Percentiles rank a stretch among this genome's conserved stretches.
phyloP scores from a whole-genome alignment of 2,113 vertebrate genomes.

The Ifrita kowaldi region DNA sequence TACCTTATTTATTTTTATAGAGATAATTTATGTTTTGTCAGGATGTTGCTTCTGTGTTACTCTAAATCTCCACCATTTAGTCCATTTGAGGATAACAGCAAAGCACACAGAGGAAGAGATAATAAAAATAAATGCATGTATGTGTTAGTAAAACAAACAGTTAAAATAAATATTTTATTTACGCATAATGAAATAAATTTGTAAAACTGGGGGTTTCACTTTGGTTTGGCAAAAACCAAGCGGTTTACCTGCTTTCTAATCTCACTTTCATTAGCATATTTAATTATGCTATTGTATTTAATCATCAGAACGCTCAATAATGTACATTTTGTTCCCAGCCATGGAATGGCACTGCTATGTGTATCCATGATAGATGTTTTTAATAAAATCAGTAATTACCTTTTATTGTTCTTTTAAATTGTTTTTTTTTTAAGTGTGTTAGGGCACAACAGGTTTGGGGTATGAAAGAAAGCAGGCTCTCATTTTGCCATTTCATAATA shows the following conservation, averaged over 20 bases:
- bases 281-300: conserved; percentile 71
- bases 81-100: not conserved
- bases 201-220: not conserved
- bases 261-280: conserved; percentile 66
- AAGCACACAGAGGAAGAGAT: not conserved
- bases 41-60: not conserved
- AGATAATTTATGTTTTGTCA: not conserved
- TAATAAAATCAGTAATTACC: conserved; percentile 78
- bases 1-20: not conserved
- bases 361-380: conserved; percentile 73
- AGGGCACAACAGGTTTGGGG: not conserved
- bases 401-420: conserved; percentile 61
- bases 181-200: not conserved
- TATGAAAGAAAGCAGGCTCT: not conserved
- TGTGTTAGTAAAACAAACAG: not conserved
- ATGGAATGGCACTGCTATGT: conserved; percentile 46
- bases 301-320: conserved; percentile 63
- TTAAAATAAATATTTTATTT: not conserved
- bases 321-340: conserved; percentile 58
- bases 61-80: not conserved
- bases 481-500: not conserved
- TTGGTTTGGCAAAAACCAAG: not conserved
- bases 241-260: not conserved
- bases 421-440: conserved; percentile 51
- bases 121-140: not conserved